Conservation (phyloP, 2,888 invertebrate species). For the Odontothrips loti region DNA sequence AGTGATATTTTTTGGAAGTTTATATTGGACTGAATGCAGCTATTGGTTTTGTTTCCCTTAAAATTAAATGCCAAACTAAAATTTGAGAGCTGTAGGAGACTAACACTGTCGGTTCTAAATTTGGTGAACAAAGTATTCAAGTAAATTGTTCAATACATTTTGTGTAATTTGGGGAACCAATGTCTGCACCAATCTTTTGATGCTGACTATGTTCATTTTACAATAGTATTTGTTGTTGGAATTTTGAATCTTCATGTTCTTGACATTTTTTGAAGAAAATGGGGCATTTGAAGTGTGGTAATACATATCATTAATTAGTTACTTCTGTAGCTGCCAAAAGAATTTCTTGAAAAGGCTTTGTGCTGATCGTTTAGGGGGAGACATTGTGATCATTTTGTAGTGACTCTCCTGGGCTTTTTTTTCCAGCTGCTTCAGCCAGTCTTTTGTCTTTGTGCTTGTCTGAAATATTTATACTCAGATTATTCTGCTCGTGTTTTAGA, state of each 20-base stretch:
- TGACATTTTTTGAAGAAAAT: not conserved
- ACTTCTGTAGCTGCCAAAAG: not conserved
- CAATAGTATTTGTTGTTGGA: not conserved
- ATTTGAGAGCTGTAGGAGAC: not conserved
- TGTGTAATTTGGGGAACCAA: not conserved
- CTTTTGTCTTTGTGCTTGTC: too few species aligned
- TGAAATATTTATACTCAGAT: too few species aligned
- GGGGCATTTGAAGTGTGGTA: not conserved
- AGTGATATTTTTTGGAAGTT: slow-evolving; percentile 1
- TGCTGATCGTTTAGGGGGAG: too few species aligned
- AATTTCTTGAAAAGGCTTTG: not conserved
- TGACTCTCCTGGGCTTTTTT: too few species aligned
- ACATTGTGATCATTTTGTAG: too few species aligned
- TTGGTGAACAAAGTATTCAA: not conserved
- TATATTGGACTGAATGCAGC: not conserved
- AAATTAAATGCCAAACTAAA: not conserved
- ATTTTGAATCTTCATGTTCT: not conserved
- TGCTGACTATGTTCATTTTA: not conserved
- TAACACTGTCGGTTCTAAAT: not conserved
- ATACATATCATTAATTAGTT: slow-evolving; percentile 13
- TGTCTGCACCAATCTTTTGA: not conserved
- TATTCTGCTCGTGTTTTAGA: too few species aligned
- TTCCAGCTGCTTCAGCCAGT: too few species aligned
- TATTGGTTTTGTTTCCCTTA: not conserved
- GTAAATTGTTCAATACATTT: not conserved